A percentile compares a stretch with the other conserved stretches of the same genome.
phyloP scores from a whole-genome alignment of 2,797 vertebrate genomes.

The Arremon brunneinucha region DNA sequence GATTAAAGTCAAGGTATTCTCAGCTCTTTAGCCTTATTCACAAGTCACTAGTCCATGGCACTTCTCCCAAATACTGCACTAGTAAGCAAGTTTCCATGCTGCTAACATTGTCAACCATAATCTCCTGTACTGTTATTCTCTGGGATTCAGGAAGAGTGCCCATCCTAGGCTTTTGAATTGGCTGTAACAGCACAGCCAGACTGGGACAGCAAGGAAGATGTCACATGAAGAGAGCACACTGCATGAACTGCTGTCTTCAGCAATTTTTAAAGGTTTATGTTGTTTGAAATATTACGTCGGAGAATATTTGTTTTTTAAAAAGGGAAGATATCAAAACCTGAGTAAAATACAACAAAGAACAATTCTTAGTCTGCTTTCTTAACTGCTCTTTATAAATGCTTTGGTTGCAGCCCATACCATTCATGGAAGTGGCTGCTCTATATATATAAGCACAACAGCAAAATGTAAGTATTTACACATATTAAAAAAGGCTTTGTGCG shows the following conservation, averaged over 20 bases:
- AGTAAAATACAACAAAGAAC: not conserved
- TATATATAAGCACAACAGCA: not conserved
- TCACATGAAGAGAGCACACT: not conserved
- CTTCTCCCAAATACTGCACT: not conserved
- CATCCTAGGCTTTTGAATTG: not conserved
- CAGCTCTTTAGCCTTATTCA: not conserved
- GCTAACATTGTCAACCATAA: not conserved
- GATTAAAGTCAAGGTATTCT: slow-evolving; percentile 41
- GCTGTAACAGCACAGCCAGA: not conserved
- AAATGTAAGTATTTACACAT: not conserved
- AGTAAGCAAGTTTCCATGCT: not conserved
- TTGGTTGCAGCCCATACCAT: not conserved
- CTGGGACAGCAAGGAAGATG: not conserved
- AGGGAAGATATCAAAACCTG: not conserved
- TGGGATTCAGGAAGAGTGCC: not conserved
- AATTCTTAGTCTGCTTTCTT: not conserved
- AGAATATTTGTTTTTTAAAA: not conserved
- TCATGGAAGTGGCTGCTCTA: not conserved
- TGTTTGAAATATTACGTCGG: not conserved
- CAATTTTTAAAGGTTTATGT: not conserved
- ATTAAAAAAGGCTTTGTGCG: not conserved
- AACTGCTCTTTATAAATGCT: not conserved
- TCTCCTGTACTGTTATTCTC: not conserved
- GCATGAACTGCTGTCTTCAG: not conserved
- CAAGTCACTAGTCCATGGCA: not conserved